Evolutionary conservation across 2,888 invertebrate genomes (phyloP), one percentile per base, ranked within the genome.

Genomic region (Dilophus febrilis): DNA sequence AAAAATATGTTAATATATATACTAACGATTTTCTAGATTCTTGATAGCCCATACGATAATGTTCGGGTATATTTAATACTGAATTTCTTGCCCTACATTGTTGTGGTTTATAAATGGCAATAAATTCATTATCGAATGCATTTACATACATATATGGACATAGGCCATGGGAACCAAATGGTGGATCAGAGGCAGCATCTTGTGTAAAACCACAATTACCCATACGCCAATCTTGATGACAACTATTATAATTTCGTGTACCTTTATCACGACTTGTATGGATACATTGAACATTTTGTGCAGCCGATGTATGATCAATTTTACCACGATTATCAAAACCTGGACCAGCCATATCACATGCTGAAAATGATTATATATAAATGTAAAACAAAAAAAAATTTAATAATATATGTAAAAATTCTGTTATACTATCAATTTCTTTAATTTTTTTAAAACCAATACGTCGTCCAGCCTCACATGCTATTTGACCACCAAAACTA

Each of bases 341-440:
- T 7, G 60, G 60, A 2, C 61, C 60, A 26, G 60, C 61, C 55
- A 59, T 59, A 42, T 61, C 60, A 35, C 61, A 61, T 30, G 58
- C 59, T 60, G 17, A 4, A 40, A 38, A 18, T 10, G 16, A 12
- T 10, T 16, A 17, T 11, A 17, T 26, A 12, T 3, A n/a, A 26
- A 7, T 6, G 16, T 36, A 22, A n/a, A n/a, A n/a, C n/a, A n/a
- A n/a, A n/a, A n/a, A n/a, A n/a, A n/a, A n/a, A n/a, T n/a, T 16
- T 30, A 17, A 8, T 17, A 31, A 27, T 27, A 33, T 16, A n/a
- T 4, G 34, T 11, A 35, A 47, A n/a, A n/a, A n/a, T n/a, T n/a
- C n/a, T n/a, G n/a, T n/a, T 47, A 49, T 47, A 61, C 61, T 57
- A 41, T 61, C 60, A 36, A 61, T 58, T 46, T 54, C 55, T 35